A percentile compares a stretch with the other conserved stretches of the same genome.
Evolutionary conservation across 2,113 vertebrate species (phyloP).

Genomic region (Cromileptes altivelis): DNA sequence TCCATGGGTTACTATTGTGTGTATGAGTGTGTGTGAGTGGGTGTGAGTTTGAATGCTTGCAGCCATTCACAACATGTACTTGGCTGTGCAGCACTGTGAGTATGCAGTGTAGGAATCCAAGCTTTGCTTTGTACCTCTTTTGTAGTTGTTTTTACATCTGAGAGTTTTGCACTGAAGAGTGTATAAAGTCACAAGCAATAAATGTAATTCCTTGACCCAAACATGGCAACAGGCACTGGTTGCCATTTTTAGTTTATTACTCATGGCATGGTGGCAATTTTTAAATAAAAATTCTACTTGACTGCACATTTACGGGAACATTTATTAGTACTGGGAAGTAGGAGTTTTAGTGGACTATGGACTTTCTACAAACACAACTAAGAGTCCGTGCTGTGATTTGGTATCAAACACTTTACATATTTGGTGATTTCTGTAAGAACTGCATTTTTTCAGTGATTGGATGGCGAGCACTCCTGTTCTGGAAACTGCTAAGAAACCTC

Average conservation of each 20-base stretch:
- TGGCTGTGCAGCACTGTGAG: constrained; percentile 28
- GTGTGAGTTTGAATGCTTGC: constrained; percentile 9
- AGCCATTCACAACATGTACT: constrained; percentile 20
- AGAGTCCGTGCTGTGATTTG: too few species aligned
- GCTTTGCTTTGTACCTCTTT: neutral
- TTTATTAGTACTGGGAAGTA: neutral
- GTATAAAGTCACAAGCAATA: neutral
- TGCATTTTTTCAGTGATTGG: too few species aligned
- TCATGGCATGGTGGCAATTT: neutral
- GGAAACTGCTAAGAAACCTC: too few species aligned
- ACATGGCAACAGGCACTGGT: neutral
- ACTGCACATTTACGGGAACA: neutral
- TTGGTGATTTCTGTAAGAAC: too few species aligned
- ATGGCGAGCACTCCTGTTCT: too few species aligned
- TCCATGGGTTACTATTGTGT: neutral
- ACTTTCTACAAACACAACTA: too few species aligned
- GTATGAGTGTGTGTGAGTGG: neutral
- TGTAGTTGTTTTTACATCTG: constrained; percentile 10
- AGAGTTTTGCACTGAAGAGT: constrained; percentile 1
- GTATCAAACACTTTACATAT: too few species aligned
- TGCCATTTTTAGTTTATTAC: neutral
- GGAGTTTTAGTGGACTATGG: neutral
- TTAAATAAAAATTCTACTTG: neutral
- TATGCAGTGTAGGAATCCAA: constrained; percentile 19
- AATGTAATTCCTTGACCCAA: neutral